Evolutionary conservation across 2,113 vertebrate species (phyloP).

Genomic region (Gasterosteus aculeatus): DNA sequence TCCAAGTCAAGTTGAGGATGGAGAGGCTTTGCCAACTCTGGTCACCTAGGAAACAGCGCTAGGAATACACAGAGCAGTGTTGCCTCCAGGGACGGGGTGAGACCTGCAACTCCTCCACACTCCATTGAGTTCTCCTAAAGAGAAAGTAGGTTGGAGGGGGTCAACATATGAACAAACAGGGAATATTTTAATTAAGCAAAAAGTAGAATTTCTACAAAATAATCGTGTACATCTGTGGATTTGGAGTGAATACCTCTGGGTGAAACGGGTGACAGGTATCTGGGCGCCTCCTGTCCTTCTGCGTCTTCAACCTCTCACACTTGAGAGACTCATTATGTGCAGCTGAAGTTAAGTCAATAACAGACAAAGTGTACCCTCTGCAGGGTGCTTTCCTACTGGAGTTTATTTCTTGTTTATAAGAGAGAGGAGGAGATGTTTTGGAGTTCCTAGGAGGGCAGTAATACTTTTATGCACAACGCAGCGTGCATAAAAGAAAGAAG

Average conservation of each 20-base stretch:
- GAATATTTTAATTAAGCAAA: constrained; percentile 22
- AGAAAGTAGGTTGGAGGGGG: neutral
- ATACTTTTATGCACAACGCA: neutral
- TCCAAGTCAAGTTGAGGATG: constrained; percentile 80
- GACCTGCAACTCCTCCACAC: constrained; percentile 72
- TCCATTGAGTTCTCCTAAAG: constrained; percentile 84
- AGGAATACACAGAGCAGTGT: constrained; percentile 69
- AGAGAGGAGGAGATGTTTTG: constrained; percentile 29
- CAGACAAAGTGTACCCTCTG: constrained; percentile 17
- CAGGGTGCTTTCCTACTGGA: constrained; percentile 35
- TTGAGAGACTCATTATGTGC: constrained; percentile 99
- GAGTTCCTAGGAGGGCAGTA: constrained; percentile 1
- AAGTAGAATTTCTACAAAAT: neutral
- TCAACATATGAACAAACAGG: neutral
- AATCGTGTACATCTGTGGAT: neutral
- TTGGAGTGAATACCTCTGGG: constrained; percentile 84
- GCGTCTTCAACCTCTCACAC: constrained; percentile 94
- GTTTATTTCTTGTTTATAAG: constrained; percentile 40
- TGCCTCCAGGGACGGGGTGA: constrained; percentile 59
- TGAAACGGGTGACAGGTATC: constrained; percentile 98
- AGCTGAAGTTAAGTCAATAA: constrained; percentile 86
- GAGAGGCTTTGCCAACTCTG: constrained; percentile 71
- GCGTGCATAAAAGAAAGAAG: constrained; percentile 6
- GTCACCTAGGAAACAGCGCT: constrained; percentile 87
- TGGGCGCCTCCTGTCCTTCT: constrained; percentile 96